phyloP scores from a whole-genome alignment of 30 jellyfish, hydroid and myxozoan species.

The Chironex yamaguchii region DNA sequence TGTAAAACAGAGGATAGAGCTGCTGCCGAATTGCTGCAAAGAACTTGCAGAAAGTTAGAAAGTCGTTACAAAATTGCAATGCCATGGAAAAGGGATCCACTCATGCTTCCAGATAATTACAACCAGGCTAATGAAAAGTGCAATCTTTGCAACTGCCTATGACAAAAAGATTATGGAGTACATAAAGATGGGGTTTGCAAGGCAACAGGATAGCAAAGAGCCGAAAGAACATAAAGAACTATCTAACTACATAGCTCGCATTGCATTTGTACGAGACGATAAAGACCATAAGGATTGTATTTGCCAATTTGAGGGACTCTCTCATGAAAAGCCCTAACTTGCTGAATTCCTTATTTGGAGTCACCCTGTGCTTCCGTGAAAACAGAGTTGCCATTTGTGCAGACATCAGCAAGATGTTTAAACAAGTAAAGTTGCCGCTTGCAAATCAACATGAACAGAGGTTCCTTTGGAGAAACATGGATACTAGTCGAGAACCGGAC shows the following conservation, averaged over 20 bases:
- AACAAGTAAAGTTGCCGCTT: slow-evolving; percentile 8
- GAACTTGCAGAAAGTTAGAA: neutral
- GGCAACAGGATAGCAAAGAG: neutral
- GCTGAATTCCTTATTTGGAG: slow-evolving; percentile 28
- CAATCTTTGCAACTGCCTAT: neutral
- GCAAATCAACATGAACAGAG: slow-evolving; percentile 74
- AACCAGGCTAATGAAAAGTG: neutral
- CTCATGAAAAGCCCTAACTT: slow-evolving; percentile 11
- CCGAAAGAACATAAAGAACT: neutral
- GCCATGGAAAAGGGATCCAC: slow-evolving; percentile 37
- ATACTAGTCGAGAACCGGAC: slow-evolving; percentile 16
- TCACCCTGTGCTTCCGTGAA: slow-evolving; percentile 11
- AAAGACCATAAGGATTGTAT: neutral
- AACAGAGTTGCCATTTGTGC: slow-evolving; percentile 26
- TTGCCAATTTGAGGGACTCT: neutral
- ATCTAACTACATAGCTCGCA: slow-evolving; percentile 16
- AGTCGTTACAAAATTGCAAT: neutral
- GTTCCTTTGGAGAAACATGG: slow-evolving; percentile 47
- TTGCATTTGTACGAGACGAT: slow-evolving; percentile 12
- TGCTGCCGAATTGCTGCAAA: slow-evolving; percentile 2
- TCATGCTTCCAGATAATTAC: slow-evolving; percentile 3
- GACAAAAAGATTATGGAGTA: neutral
- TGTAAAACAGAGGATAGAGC: slow-evolving; percentile 22
- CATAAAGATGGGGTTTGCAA: slow-evolving; percentile 9
- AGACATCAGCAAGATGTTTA: slow-evolving; percentile 65